These are phyloP conservation scores for Hemithea aestivaria DNA, from an alignment of 2,888 invertebrate species.

Conservation along the genomic window DNA sequence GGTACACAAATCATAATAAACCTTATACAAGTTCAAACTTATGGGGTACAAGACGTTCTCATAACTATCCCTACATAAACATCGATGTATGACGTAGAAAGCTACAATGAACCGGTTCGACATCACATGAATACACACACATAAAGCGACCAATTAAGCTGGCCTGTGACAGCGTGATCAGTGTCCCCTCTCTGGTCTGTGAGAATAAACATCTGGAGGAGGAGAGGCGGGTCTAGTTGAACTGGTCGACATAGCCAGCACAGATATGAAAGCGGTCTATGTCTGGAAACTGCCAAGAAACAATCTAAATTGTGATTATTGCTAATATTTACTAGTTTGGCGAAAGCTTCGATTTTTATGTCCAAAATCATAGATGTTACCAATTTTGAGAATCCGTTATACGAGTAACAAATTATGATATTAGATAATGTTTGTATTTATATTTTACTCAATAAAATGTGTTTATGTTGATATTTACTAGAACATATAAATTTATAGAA, in stretches of 20 bases:
- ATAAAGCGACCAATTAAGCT: constrained; percentile 66
- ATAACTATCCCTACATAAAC: constrained; percentile 63
- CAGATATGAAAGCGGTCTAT: constrained; percentile 69
- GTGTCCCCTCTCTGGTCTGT: constrained; percentile 45
- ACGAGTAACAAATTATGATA: no score
- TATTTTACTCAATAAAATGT: no score
- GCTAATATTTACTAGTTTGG: constrained; percentile 13
- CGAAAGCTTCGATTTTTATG: background rate
- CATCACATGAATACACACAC: constrained; percentile 68
- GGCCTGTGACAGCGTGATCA: constrained; percentile 63
- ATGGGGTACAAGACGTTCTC: constrained; percentile 41
- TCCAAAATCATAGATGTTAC: no score
- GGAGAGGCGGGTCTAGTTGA: constrained; percentile 48
- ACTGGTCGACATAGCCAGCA: constrained; percentile 55
- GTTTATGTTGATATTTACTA: no score
- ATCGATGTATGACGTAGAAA: constrained; percentile 65
- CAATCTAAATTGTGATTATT: constrained; percentile 54
- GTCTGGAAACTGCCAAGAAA: constrained; percentile 56
- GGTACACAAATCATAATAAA: constrained; percentile 72
- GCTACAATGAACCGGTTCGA: constrained; percentile 69
- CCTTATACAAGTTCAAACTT: constrained; percentile 52
- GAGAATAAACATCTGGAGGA: constrained; percentile 37
- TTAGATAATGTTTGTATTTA: no score
- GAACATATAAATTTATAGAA: no score
- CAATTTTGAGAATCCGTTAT: no score